These are phyloP conservation scores for Stenotaenia linearis DNA, from an alignment of 2,888 invertebrate genomes.

Conservation along the genomic window DNA sequence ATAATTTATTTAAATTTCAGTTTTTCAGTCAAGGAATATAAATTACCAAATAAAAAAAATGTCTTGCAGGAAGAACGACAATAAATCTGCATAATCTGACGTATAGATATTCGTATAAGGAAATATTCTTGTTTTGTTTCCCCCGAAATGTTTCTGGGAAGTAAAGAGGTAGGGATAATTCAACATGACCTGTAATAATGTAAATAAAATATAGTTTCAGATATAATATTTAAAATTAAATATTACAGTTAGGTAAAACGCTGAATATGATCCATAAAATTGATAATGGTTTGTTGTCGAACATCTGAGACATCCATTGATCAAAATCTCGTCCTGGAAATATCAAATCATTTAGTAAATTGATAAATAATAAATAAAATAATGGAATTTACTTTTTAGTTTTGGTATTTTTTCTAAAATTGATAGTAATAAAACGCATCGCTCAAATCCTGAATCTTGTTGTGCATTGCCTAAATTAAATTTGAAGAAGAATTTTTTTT, in stretches of 20 bases:
- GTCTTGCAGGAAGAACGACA: neutral
- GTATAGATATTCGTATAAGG: neutral
- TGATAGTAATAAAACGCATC: neutral
- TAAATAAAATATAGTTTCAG: neutral
- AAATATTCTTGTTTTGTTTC: neutral
- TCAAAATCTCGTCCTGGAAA: neutral
- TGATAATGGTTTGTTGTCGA: neutral
- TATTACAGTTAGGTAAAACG: neutral
- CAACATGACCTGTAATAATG: neutral
- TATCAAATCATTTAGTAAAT: neutral
- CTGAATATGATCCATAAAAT: neutral
- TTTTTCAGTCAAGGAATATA: neutral
- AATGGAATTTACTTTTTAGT: neutral
- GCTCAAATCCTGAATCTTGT: neutral
- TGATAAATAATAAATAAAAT: neutral
- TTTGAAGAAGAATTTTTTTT: too few relatives aligned
- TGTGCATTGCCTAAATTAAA: too few relatives aligned
- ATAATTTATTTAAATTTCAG: neutral
- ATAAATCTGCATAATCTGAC: neutral
- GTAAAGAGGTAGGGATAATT: neutral
- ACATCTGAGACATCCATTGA: neutral
- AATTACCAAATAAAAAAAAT: slow-evolving; percentile 1
- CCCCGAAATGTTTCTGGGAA: neutral
- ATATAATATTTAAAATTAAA: neutral
- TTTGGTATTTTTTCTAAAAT: neutral